These are phyloP conservation scores for Clarias pachynema DNA, from an alignment of 2,797 vertebrate genomes.

Conservation along the genomic window DNA sequence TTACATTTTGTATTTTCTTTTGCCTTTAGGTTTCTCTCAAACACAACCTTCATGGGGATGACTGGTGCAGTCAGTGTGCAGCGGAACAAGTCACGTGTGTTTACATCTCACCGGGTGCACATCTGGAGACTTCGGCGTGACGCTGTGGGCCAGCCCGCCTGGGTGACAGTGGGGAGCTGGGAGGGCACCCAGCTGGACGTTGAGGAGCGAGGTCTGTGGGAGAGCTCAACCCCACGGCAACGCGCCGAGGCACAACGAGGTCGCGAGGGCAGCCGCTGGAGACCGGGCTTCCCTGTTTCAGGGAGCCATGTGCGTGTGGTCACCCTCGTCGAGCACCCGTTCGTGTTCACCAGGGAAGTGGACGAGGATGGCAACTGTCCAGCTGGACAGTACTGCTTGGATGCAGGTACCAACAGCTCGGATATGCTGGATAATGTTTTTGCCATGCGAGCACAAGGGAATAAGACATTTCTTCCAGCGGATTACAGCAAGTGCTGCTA, in stretches of 20 bases:
- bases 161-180: slow-evolving; percentile 89
- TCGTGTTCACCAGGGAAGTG: slow-evolving; percentile 86
- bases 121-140: slow-evolving; percentile 85
- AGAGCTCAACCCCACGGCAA: slow-evolving; percentile 60
- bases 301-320: slow-evolving; percentile 80
- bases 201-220: slow-evolving; percentile 76
- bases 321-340: slow-evolving; percentile 88
- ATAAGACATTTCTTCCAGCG: slow-evolving; percentile 68
- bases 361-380: slow-evolving; percentile 87
- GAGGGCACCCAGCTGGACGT: slow-evolving; percentile 74
- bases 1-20: slow-evolving; percentile 28
- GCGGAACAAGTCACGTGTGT: slow-evolving; percentile 69
- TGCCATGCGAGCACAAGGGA: slow-evolving; percentile 67
- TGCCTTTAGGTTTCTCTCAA: slow-evolving; percentile 81
- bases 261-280: slow-evolving; percentile 62
- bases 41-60: slow-evolving; percentile 81
- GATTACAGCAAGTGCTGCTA: slow-evolving; percentile 80
- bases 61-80: slow-evolving; percentile 75
- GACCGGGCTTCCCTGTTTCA: slow-evolving; percentile 60
- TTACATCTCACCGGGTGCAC: slow-evolving; percentile 75
- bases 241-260: slow-evolving; percentile 52
- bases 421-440: slow-evolving; percentile 78
- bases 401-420: slow-evolving; percentile 80
- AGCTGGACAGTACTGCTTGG: slow-evolving; percentile 85
- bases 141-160: slow-evolving; percentile 80